phyloP scores from a whole-genome alignment of 1,140 invertebrate genomes.

The Cataglyphis hispanica region DNA sequence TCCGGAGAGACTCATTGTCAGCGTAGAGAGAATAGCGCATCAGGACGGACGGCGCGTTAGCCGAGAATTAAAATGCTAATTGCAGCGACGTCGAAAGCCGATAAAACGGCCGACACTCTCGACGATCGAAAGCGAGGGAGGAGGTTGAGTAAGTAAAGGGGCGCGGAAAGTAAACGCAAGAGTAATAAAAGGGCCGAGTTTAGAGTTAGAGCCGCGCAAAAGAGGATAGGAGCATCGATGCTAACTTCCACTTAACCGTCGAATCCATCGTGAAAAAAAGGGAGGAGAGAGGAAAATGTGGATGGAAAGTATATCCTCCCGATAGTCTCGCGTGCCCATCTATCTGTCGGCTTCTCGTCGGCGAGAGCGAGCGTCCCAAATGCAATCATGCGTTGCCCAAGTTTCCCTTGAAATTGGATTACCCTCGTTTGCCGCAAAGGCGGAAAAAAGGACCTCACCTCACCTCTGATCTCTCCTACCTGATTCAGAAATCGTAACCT shows the following conservation, averaged over 20 bases:
- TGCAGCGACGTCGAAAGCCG: slow-evolving; percentile 63
- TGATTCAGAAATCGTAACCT: slow-evolving; percentile 2
- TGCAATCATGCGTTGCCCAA: slow-evolving; percentile 56
- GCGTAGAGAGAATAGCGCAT: slow-evolving; percentile 37
- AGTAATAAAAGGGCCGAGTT: slow-evolving; percentile 59
- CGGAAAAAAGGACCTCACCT: slow-evolving; percentile 52
- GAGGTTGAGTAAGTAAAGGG: background rate
- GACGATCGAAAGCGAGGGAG: background rate
- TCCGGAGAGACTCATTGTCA: slow-evolving; percentile 1
- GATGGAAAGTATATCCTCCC: slow-evolving; percentile 8
- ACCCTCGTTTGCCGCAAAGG: slow-evolving; percentile 38
- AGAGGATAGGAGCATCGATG: slow-evolving; percentile 40
- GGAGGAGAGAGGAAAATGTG: background rate
- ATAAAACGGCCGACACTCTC: slow-evolving; percentile 60
- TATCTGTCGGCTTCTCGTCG: slow-evolving; percentile 54
- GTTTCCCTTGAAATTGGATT: slow-evolving; percentile 66
- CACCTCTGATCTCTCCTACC: background rate
- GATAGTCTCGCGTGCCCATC: slow-evolving; percentile 31
- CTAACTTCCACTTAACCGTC: slow-evolving; percentile 58
- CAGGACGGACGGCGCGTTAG: slow-evolving; percentile 46
- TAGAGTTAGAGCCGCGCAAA: slow-evolving; percentile 33
- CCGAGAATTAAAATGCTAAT: slow-evolving; percentile 63
- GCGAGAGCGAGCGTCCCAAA: slow-evolving; percentile 41
- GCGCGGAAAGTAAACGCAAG: slow-evolving; percentile 57
- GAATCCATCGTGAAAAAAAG: slow-evolving; percentile 40